Conservation (phyloP, 2,113 vertebrate genomes). For the Syngnathus scovelli region DNA sequence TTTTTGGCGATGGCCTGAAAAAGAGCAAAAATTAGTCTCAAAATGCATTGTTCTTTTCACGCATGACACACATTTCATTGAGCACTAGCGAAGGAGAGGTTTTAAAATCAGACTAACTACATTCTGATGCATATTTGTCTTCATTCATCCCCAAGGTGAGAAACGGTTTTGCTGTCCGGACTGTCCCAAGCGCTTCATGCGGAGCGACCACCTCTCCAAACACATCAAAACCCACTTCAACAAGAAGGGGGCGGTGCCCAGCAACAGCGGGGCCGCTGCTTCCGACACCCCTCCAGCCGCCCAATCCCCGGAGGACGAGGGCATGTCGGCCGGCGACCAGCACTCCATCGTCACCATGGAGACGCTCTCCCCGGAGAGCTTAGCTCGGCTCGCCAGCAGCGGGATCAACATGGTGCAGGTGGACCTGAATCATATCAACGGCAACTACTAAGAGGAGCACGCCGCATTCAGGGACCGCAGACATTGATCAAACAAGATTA, state of each 20-base stretch:
- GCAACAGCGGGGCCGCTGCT: not conserved
- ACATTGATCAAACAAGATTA: slow-evolving; percentile 12
- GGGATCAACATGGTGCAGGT: slow-evolving; percentile 95
- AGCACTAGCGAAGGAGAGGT: not conserved
- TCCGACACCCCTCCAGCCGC: slow-evolving; percentile 55
- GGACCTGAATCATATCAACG: slow-evolving; percentile 89
- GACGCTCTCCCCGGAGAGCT: slow-evolving; percentile 86
- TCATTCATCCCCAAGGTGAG: slow-evolving; percentile 71
- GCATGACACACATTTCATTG: not conserved
- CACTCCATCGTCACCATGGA: slow-evolving; percentile 87
- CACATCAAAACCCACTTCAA: slow-evolving; percentile 94
- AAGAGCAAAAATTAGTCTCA: not conserved
- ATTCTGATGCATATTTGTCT: not conserved
- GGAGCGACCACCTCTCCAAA: slow-evolving; percentile 93
- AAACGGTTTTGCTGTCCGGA: slow-evolving; percentile 88
- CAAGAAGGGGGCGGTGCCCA: slow-evolving; percentile 73
- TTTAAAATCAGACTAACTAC: not conserved
- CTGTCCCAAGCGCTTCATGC: slow-evolving; percentile 95
- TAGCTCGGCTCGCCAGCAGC: slow-evolving; percentile 83
- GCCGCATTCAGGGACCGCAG: slow-evolving; percentile 15
- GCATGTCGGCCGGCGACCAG: slow-evolving; percentile 43
- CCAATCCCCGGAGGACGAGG: slow-evolving; percentile 54
- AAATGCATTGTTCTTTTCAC: not conserved
- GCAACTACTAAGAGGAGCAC: slow-evolving; percentile 77
- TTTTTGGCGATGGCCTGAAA: not conserved